Conservation (phyloP, 2,797 vertebrate genomes). For the Hypotaenidia okinawae region DNA sequence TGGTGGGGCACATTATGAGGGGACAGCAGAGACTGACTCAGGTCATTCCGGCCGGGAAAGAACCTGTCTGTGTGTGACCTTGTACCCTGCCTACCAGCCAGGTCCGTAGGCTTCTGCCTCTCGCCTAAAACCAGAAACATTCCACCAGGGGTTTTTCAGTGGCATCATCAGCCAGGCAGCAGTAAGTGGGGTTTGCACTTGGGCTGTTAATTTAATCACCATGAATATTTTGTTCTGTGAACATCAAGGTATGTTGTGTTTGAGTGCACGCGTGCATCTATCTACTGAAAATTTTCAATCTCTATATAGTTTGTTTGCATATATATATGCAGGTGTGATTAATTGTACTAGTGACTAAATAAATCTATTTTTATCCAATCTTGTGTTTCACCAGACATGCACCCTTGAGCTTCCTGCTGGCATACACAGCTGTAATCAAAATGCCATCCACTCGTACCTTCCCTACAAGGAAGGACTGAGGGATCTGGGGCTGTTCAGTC, state of each 20-base stretch:
- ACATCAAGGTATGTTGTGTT: not conserved
- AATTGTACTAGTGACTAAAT: not conserved
- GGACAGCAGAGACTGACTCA: not conserved
- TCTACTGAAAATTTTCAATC: not conserved
- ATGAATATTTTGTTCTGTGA: not conserved
- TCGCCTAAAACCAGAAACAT: not conserved
- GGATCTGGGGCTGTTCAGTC: too few relatives aligned
- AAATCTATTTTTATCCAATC: not conserved
- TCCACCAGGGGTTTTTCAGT: not conserved
- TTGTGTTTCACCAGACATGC: not conserved
- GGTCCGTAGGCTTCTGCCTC: not conserved
- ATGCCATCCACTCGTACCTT: not conserved
- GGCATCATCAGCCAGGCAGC: not conserved
- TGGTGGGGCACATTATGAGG: not conserved
- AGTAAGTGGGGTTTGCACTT: not conserved
- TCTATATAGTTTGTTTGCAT: not conserved
- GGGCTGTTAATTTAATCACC: not conserved
- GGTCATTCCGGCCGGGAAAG: not conserved
- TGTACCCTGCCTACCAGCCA: not conserved
- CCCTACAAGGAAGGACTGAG: too few relatives aligned
- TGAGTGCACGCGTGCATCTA: not conserved
- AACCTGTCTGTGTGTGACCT: not conserved
- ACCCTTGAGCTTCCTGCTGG: not conserved
- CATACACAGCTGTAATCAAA: not conserved
- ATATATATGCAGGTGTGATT: rapidly evolving